phyloP scores from a whole-genome alignment of 1,140 invertebrate species.

The Mizuhopecten yessoensis region DNA sequence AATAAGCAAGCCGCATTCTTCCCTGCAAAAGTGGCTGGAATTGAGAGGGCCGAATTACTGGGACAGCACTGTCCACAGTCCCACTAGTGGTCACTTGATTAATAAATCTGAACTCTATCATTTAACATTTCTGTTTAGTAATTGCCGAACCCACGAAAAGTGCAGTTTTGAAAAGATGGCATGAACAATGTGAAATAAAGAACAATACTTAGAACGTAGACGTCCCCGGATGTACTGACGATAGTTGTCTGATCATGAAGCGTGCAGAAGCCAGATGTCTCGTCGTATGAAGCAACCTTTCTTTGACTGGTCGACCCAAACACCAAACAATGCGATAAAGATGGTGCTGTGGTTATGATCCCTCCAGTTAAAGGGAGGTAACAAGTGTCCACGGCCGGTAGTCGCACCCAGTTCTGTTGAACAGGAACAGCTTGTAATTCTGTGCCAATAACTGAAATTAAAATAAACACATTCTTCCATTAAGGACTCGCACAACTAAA shows the following conservation, averaged over 20 bases:
- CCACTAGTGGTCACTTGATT: no score
- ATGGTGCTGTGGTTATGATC: neutral
- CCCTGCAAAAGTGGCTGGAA: no score
- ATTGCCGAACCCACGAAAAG: no score
- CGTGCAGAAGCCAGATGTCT: neutral
- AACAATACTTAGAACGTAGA: neutral
- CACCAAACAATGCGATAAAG: neutral
- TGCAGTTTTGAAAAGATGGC: no score
- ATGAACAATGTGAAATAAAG: no score
- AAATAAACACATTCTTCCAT: no score
- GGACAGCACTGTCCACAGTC: no score
- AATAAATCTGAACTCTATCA: no score
- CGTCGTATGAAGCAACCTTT: neutral
- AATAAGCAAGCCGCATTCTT: no score
- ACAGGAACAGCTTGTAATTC: neutral
- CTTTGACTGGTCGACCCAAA: neutral
- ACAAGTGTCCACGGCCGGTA: neutral
- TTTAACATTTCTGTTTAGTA: no score
- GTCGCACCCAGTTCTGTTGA: neutral
- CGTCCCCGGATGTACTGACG: neutral
- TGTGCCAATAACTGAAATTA: neutral
- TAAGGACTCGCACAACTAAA: no score
- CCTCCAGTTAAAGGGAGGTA: neutral
- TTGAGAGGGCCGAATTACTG: no score
- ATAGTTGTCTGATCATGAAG: neutral